Conservation (phyloP, 2,797 vertebrate species). For the Threskiornis aethiopicus region DNA sequence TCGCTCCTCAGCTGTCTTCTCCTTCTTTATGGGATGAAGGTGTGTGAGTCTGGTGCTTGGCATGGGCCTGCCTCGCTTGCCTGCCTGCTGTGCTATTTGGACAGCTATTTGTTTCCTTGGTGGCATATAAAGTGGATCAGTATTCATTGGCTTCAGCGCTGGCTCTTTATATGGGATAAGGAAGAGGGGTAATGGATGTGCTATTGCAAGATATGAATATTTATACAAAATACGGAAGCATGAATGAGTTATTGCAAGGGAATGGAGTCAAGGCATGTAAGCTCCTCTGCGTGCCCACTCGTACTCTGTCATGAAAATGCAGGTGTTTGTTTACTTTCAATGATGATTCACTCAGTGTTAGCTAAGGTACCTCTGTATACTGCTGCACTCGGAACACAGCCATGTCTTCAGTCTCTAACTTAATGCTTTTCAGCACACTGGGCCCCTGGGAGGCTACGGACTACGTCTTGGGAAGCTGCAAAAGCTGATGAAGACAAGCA, state of each 20-base stretch:
- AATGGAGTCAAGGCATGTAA: neutral
- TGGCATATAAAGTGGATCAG: neutral
- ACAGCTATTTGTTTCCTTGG: neutral
- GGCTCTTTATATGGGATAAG: neutral
- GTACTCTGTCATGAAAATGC: neutral
- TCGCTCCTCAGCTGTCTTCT: neutral
- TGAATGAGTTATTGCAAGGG: neutral
- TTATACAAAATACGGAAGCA: neutral
- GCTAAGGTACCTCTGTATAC: neutral
- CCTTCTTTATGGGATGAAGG: neutral
- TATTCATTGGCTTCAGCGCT: neutral
- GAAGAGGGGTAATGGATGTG: neutral
- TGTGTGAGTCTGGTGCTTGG: rapidly evolving
- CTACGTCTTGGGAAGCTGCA: neutral
- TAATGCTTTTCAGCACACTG: neutral
- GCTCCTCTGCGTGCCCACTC: neutral
- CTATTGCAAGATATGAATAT: neutral
- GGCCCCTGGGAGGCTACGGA: neutral
- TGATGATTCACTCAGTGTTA: neutral
- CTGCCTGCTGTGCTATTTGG: neutral
- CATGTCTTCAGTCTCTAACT: neutral
- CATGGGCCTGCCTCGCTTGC: rapidly evolving
- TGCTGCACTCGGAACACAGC: neutral
- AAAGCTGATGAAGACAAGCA: neutral
- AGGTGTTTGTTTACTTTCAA: neutral